phyloP scores from a whole-genome alignment of 2,888 invertebrate genomes.

The Diaprepes abbreviatus region DNA sequence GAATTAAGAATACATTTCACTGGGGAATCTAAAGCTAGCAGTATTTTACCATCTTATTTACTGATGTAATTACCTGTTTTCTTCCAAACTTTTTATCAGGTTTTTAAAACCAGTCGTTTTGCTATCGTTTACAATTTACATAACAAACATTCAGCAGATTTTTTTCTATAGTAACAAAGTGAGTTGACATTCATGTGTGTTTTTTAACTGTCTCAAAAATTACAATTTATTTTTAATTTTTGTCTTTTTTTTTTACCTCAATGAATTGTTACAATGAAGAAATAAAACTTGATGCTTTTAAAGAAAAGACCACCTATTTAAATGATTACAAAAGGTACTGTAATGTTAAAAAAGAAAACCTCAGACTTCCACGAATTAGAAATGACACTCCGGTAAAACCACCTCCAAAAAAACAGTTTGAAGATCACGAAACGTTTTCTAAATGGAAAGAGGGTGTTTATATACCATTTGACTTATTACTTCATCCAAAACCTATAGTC shows the following conservation, averaged over 20 bases:
- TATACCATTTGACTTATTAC: constrained; percentile 62
- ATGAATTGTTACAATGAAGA: constrained; percentile 56
- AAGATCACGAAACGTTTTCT: constrained; percentile 60
- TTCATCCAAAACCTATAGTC: constrained; percentile 60
- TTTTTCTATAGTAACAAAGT: too few relatives aligned
- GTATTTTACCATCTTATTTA: too few relatives aligned
- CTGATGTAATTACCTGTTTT: too few relatives aligned
- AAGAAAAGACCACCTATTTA: constrained; percentile 58
- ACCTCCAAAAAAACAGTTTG: constrained; percentile 42
- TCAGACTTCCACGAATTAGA: constrained; percentile 50
- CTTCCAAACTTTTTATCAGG: too few relatives aligned
- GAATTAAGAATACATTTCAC: too few relatives aligned
- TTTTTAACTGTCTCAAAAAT: background rate
- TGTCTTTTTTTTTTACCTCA: constrained; percentile 11
- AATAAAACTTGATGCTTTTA: constrained; percentile 57
- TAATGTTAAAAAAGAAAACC: constrained; percentile 31
- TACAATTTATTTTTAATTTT: background rate
- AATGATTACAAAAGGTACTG: constrained; percentile 59
- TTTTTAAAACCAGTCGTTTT: too few relatives aligned
- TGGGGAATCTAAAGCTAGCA: too few relatives aligned
- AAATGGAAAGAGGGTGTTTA: constrained; percentile 55
- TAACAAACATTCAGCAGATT: too few relatives aligned
- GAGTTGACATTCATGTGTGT: too few relatives aligned
- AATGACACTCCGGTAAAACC: constrained; percentile 50
- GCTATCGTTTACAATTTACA: too few relatives aligned